A percentile compares a stretch with the other conserved stretches of the same genome.
phyloP scores from a whole-genome alignment of 2,888 invertebrate genomes.

The Rhagium mordax region DNA sequence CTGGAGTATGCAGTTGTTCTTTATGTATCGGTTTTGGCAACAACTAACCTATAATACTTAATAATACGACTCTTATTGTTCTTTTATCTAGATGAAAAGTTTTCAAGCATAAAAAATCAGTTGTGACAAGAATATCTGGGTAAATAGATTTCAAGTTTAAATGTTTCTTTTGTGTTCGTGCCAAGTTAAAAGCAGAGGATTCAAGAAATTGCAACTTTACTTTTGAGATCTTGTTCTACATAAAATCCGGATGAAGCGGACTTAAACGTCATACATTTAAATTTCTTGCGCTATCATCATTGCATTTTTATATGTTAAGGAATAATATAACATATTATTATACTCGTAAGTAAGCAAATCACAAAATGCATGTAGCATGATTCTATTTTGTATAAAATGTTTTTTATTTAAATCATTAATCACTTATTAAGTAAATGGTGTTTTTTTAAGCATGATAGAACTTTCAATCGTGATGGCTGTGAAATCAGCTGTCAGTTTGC shows the following conservation, averaged over 20 bases:
- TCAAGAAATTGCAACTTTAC: conserved; percentile 37
- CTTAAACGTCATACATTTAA: not conserved
- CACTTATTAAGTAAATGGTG: too few species aligned
- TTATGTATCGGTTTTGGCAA: conserved; percentile 62
- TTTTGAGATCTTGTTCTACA: conserved; percentile 18
- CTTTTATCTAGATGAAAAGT: conserved; percentile 56
- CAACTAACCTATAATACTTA: conserved; percentile 59
- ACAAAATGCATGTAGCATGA: too few species aligned
- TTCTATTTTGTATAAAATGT: too few species aligned
- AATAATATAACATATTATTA: not conserved
- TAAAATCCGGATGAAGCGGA: conserved; percentile 13
- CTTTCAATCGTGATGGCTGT: too few species aligned
- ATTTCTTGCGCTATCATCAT: not conserved
- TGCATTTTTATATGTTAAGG: not conserved
- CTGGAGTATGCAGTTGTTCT: conserved; percentile 57
- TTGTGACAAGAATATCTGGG: conserved; percentile 63
- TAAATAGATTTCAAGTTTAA: conserved; percentile 65
- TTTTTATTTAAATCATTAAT: too few species aligned
- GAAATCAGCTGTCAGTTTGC: too few species aligned
- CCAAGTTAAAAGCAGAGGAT: conserved; percentile 56
- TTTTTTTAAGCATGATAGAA: too few species aligned
- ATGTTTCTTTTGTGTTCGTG: conserved; percentile 62
- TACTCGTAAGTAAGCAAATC: too few species aligned
- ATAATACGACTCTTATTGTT: conserved; percentile 55
- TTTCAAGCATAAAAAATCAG: conserved; percentile 63